Evolutionary conservation across 2,888 invertebrate genomes (phyloP).

Genomic region (Phyto melanocephala): DNA sequence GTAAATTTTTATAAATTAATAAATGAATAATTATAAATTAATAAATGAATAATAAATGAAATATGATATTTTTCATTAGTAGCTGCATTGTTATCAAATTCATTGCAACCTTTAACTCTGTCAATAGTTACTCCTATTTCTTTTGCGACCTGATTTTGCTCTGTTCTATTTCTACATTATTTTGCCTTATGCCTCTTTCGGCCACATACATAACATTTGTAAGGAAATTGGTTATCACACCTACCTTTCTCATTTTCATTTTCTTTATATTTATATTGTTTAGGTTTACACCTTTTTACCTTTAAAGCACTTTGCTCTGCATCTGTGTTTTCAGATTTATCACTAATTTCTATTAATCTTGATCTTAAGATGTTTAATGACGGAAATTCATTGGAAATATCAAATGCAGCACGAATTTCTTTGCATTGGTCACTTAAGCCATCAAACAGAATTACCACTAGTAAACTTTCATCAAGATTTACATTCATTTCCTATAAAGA

Average conservation of each 20-base stretch:
- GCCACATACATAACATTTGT: background rate
- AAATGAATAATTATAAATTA: no score
- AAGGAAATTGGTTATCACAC: background rate
- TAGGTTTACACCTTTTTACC: conserved; percentile 2
- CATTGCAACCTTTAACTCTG: background rate
- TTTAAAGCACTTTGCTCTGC: conserved; percentile 1
- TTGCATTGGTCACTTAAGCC: conserved; percentile 2
- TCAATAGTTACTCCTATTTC: background rate
- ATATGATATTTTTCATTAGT: background rate
- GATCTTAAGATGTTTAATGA: background rate
- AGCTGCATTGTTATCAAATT: background rate
- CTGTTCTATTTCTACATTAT: background rate
- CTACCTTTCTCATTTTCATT: background rate
- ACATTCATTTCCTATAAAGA: conserved; percentile 19
- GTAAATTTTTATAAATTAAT: no score
- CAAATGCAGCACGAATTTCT: conserved; percentile 18
- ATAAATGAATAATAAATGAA: no score
- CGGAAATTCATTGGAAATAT: conserved; percentile 27
- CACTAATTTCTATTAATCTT: conserved; percentile 16
- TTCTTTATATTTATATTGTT: background rate
- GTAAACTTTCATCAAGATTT: conserved; percentile 20
- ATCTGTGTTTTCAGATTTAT: background rate
- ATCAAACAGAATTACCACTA: conserved; percentile 26
- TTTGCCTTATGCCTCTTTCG: conserved; percentile 10
- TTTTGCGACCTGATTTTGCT: conserved; percentile 3